phyloP scores from a whole-genome alignment of 2,888 invertebrate genomes.

The Bruchidius siliquastri region DNA sequence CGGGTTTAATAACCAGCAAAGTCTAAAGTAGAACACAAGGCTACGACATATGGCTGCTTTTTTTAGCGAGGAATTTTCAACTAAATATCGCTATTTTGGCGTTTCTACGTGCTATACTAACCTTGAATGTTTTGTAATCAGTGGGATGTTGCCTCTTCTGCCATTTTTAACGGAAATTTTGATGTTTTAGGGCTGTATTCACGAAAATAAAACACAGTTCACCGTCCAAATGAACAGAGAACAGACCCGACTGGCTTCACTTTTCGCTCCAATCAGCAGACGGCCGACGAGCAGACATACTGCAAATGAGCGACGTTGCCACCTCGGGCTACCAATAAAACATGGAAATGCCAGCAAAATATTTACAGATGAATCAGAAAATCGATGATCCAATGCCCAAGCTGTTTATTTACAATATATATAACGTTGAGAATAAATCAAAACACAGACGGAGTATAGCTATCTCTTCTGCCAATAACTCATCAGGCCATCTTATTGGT shows the following conservation, averaged over 20 bases:
- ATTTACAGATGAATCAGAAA: neutral
- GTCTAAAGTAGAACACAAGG: slow-evolving; percentile 27
- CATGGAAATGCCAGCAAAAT: neutral
- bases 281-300: neutral
- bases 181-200: neutral
- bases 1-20: slow-evolving; percentile 1
- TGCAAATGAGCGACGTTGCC: neutral
- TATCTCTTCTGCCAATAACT: no score
- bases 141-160: neutral
- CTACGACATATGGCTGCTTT: slow-evolving; percentile 34
- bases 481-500: no score
- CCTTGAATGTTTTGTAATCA: neutral
- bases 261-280: slow-evolving; percentile 4
- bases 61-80: slow-evolving; percentile 10
- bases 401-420: neutral
- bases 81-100: neutral
- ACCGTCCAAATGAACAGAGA: neutral
- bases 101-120: neutral
- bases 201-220: neutral
- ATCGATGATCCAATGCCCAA: neutral
- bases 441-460: no score
- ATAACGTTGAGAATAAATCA: neutral
- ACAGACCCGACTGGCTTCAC: slow-evolving; percentile 18
- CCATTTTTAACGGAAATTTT: neutral
- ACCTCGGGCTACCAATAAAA: neutral